Evolutionary conservation across 2,888 invertebrate genomes (phyloP).

Genomic region (Hydrotaea diabolus): DNA sequence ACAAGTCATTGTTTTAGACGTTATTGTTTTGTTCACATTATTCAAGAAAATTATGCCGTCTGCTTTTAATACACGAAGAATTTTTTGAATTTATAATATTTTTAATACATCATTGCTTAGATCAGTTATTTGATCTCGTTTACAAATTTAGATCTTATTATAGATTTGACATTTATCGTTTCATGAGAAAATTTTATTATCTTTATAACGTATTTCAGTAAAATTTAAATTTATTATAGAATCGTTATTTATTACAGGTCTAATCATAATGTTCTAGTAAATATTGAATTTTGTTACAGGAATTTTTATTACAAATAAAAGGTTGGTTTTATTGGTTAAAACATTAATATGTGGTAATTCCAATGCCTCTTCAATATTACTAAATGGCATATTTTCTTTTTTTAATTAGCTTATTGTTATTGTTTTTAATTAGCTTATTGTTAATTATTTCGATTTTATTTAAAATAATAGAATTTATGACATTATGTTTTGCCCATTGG

Average conservation of each 20-base stretch:
- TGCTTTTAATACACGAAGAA: too few relatives aligned
- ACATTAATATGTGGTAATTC: conserved; percentile 2
- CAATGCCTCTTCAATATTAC: too few relatives aligned
- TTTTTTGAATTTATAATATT: too few relatives aligned
- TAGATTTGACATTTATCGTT: background rate
- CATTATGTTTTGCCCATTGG: conserved; percentile 6
- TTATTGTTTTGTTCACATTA: too few relatives aligned
- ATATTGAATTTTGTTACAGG: background rate
- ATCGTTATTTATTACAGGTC: conserved; percentile 9
- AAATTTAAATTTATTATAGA: conserved; percentile 28
- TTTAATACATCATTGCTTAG: too few relatives aligned
- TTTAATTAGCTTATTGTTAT: too few relatives aligned
- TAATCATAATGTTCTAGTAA: conserved; percentile 9
- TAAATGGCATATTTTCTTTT: too few relatives aligned
- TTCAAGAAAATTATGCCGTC: too few relatives aligned
- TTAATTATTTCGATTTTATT: conserved; percentile 20
- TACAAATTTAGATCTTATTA: too few relatives aligned
- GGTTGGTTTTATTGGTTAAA: background rate
- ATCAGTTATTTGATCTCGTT: background rate
- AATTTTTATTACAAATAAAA: conserved; percentile 6
- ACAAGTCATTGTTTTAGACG: too few relatives aligned
- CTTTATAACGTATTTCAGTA: background rate
- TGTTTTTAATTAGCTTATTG: conserved; percentile 1
- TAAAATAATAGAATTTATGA: conserved; percentile 22
- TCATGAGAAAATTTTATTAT: conserved; percentile 12